Evolutionary conservation across 35 echinoderm and acorn worm species (phyloP).

Genomic region (Hemicentrotus pulcherrimus): DNA sequence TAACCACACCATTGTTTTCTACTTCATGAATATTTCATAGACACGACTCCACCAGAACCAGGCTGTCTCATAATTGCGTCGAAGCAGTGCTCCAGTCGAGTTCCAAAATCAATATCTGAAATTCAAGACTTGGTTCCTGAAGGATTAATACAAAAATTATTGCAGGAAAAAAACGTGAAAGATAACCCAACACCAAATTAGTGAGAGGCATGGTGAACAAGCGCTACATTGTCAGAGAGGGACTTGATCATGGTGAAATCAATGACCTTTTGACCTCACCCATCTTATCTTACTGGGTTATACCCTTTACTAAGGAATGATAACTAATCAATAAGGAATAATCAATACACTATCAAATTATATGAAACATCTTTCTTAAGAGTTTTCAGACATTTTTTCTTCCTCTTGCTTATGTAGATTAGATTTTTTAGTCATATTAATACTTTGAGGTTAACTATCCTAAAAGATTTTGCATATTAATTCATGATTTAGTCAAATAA

Average conservation of each 20-base stretch:
- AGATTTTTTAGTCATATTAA: no score
- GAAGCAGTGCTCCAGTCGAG: slow-evolving; percentile 21
- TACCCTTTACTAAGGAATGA: neutral
- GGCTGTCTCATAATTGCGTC: slow-evolving; percentile 35
- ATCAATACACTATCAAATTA: neutral
- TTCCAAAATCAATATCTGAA: slow-evolving; percentile 37
- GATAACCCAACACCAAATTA: slow-evolving; percentile 34
- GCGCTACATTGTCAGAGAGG: slow-evolving; percentile 23
- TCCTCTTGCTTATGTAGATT: neutral
- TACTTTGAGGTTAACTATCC: neutral
- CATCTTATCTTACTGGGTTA: neutral
- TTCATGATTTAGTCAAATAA: no score
- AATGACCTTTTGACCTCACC: slow-evolving; percentile 7
- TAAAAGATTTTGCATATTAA: neutral
- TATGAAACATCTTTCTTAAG: neutral
- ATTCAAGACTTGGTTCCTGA: slow-evolving; percentile 35
- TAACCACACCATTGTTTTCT: neutral
- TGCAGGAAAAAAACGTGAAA: slow-evolving; percentile 27
- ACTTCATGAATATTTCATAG: slow-evolving; percentile 33
- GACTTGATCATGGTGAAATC: slow-evolving; percentile 4
- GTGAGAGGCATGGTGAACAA: neutral
- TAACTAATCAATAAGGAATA: neutral
- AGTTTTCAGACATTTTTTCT: neutral
- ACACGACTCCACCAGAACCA: slow-evolving; percentile 31
- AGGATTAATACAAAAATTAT: slow-evolving; percentile 28